A percentile compares a stretch with the other conserved stretches of the same genome.
phyloP scores from a whole-genome alignment of 2,113 vertebrate species.

The Macrotis lagotis region DNA sequence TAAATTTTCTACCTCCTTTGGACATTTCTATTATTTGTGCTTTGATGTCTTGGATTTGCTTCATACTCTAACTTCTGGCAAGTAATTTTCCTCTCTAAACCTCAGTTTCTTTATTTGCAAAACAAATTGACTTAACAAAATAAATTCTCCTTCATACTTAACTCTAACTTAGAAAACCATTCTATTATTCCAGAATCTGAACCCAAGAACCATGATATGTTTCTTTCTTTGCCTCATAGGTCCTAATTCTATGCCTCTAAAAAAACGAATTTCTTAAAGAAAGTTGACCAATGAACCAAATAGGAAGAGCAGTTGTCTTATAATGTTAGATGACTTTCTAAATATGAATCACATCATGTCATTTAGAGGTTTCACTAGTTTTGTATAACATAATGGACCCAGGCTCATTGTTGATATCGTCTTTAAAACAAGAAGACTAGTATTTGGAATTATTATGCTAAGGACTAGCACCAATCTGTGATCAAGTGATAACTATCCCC shows the following conservation, averaged over 20 bases:
- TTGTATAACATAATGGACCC: neutral
- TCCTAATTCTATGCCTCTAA: neutral
- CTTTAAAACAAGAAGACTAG: neutral
- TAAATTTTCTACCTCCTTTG: neutral
- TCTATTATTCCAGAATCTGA: neutral
- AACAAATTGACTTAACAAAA: neutral
- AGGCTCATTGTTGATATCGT: neutral
- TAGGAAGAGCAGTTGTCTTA: neutral
- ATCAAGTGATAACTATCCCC: neutral
- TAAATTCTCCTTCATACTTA: neutral
- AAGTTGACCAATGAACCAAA: neutral
- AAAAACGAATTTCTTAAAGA: neutral
- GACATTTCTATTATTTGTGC: neutral
- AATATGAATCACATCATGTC: neutral
- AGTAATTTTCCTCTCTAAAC: neutral
- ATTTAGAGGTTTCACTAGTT: neutral
- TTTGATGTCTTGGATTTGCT: neutral
- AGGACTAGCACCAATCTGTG: neutral
- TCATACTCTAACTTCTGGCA: neutral
- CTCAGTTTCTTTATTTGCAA: neutral
- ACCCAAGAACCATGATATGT: neutral
- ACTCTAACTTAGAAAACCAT: neutral
- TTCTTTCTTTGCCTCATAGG: neutral
- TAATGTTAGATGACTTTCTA: neutral
- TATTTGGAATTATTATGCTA: neutral